Base-by-base conservation (phyloP, 2,888 invertebrate species). In the Euclidia mi region DNA sequence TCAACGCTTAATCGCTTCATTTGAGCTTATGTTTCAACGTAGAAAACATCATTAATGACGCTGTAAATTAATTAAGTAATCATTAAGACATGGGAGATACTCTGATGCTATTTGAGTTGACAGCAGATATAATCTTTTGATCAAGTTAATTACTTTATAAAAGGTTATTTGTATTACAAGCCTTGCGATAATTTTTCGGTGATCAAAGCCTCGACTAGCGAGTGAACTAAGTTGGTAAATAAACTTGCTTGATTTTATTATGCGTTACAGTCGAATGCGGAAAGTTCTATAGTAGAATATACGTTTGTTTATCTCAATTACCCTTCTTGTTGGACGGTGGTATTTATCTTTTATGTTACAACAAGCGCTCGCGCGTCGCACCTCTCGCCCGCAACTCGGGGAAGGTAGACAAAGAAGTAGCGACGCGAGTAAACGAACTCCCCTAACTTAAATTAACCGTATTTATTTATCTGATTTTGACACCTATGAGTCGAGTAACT, bases 231-330 rank as follows among this genome's bases (percentile, higher is more conserved):
- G 79, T 86, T 76, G 65, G 78, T 74, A 77, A 73, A 81, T 73
- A 79, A 91, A 91, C 83, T 87, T 88, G 53, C 80, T 78, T 89
- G 84, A 90, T 89, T 87, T 87, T 81, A 86, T 89, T 89, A 87
- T 79, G 77, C 82, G 85, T 82, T 85, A 87, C 87, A 87, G 76
- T 80, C 72, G 71, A 76, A 82, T 76, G 79, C 85, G 78, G 79
- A 84, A 90, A 90, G 88, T 89, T 90, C 87, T 88, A 82, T 80
- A 85, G 84, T 79, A 81, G 80, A 88, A 88, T 82, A 89, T 83
- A 88, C 87, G 88, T 89, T 81, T 89, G 89, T 91, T 91, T 91
- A 91, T 91, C 88, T 90, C 87, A 89, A 92, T 92, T 91, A 90
- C 88, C 78, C 76, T 81, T 85, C 88, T 89, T 91, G 90, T 92